phyloP scores from a whole-genome alignment of 2,797 vertebrate genomes.

The Masticophis lateralis region DNA sequence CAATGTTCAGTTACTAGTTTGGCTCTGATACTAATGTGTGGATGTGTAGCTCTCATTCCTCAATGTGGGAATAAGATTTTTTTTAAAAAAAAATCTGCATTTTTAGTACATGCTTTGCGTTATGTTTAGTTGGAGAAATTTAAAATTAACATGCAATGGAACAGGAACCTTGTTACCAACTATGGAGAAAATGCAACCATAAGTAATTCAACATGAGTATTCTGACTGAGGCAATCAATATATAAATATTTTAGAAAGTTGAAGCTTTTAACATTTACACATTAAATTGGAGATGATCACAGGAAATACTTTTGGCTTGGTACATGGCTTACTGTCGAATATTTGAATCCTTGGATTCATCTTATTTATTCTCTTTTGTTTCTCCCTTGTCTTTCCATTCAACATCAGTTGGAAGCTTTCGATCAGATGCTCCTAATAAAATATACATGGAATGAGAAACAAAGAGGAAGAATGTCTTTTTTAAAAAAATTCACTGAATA shows the following conservation, averaged over 20 bases:
- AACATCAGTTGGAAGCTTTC: not conserved
- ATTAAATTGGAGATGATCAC: not conserved
- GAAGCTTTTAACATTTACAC: not conserved
- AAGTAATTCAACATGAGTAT: not conserved
- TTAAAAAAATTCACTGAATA: not conserved
- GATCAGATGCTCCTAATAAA: not conserved
- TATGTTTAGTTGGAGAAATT: not conserved
- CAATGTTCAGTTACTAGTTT: slow-evolving; percentile 45
- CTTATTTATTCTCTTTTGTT: not conserved
- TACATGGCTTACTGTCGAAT: not conserved
- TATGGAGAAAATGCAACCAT: not conserved
- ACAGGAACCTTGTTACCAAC: not conserved
- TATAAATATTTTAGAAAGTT: not conserved
- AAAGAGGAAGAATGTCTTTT: not conserved
- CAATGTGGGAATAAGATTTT: not conserved
- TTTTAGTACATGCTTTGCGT: not conserved
- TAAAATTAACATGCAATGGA: not conserved
- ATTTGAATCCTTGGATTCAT: not conserved
- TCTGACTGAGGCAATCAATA: not conserved
- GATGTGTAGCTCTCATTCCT: slow-evolving; percentile 36
- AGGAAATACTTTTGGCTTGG: not conserved
- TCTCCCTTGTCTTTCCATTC: not conserved
- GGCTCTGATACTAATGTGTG: slow-evolving; percentile 41
- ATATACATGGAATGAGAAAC: not conserved
- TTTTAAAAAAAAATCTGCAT: not conserved